Conservation (phyloP, 2,888 invertebrate genomes). For the Morpho deidamia region DNA sequence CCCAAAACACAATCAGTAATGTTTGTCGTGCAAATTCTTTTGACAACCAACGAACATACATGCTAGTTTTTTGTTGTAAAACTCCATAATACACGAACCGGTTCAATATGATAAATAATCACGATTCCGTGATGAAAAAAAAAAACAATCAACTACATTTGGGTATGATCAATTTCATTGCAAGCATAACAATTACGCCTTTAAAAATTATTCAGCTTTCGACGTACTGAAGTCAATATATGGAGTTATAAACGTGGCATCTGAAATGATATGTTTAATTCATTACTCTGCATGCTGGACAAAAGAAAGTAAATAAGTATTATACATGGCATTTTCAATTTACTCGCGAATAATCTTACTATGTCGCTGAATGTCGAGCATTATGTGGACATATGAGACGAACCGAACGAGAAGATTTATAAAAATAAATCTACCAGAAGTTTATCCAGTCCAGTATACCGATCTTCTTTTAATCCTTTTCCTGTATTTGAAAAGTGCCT, state of each 20-base stretch:
- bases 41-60: constrained; percentile 4
- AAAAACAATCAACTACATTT: constrained; percentile 2
- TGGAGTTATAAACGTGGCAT: constrained; percentile 12
- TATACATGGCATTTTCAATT: constrained; percentile 12
- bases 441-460: too few species aligned
- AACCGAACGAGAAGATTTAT: background rate
- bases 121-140: constrained; percentile 1
- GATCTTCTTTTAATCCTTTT: too few species aligned
- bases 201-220: constrained; percentile 12
- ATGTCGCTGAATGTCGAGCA: constrained; percentile 5
- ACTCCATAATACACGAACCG: constrained; percentile 6
- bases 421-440: too few species aligned
- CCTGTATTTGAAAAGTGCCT: too few species aligned
- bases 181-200: constrained; percentile 4
- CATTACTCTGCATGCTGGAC: constrained; percentile 1
- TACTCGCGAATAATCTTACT: constrained; percentile 11
- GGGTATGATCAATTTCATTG: constrained; percentile 13
- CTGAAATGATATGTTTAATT: constrained; percentile 15
- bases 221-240: constrained; percentile 10
- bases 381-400: constrained; percentile 1
- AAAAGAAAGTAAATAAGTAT: constrained; percentile 13
- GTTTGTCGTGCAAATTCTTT: constrained; percentile 11
- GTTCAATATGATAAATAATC: constrained; percentile 7
- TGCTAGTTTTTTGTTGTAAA: constrained; percentile 5
- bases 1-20: constrained; percentile 2